Conservation (phyloP, 2,797 vertebrate species). For the Acanthis flammea region DNA sequence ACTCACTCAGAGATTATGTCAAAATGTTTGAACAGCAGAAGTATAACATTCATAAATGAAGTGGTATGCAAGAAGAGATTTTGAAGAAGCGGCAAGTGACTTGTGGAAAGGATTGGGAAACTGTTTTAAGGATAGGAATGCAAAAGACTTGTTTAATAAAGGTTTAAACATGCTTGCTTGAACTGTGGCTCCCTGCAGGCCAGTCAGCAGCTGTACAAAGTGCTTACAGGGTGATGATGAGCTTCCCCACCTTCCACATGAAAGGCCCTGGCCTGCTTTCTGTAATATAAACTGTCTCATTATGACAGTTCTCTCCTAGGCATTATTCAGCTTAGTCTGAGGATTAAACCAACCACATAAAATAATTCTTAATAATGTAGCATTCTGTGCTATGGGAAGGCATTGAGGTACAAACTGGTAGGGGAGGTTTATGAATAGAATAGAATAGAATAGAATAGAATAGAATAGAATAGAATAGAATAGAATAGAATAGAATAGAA, state of each 20-base stretch:
- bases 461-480: background rate
- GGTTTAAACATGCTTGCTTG: background rate
- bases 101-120: background rate
- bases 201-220: background rate
- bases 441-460: background rate
- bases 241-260: constrained; percentile 27
- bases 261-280: constrained; percentile 24
- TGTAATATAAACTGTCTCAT: background rate
- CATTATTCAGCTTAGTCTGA: background rate
- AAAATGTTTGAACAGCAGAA: background rate
- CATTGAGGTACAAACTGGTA: background rate
- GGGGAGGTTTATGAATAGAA: background rate
- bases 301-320: background rate
- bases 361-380: background rate
- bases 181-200: background rate
- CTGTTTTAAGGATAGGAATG: background rate
- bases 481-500: background rate
- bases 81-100: background rate
- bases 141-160: constrained; percentile 5
- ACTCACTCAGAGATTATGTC: background rate
- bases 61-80: background rate
- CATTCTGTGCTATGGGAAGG: background rate
- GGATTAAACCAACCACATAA: constrained; percentile 3
- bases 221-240: background rate
- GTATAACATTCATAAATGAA: background rate